phyloP scores from a whole-genome alignment of 2,888 invertebrate genomes.

The Serrognathus titanus region DNA sequence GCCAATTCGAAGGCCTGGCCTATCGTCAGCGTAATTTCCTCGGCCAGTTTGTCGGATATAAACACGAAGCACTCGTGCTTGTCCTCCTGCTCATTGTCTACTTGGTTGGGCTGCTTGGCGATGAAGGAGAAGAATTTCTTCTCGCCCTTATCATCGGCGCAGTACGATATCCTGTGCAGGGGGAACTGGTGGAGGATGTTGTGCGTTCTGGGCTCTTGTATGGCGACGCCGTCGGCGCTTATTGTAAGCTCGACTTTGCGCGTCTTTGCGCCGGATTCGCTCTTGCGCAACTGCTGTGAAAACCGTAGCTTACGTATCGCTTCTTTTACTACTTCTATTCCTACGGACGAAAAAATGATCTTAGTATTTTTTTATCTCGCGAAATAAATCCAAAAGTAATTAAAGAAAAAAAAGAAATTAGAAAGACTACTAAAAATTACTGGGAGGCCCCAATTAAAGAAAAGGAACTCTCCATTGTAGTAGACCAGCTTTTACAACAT shows the following conservation, averaged over 20 bases:
- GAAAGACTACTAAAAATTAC: too few species aligned
- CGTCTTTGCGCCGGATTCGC: conserved; percentile 86
- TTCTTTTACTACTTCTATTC: conserved; percentile 96
- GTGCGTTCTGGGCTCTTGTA: conserved; percentile 72
- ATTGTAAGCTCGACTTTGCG: conserved; percentile 94
- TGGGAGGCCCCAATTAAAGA: too few species aligned
- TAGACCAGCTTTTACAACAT: too few species aligned
- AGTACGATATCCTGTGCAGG: conserved; percentile 95
- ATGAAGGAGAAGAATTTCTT: conserved; percentile 97
- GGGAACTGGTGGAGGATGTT: conserved; percentile 93
- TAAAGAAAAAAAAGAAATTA: too few species aligned
- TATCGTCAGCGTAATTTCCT: conserved; percentile 95
- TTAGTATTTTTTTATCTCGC: too few species aligned
- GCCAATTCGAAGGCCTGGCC: conserved; percentile 98
- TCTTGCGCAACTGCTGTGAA: conserved; percentile 86
- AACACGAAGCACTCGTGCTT: conserved; percentile 96
- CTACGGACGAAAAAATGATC: conserved; percentile 22
- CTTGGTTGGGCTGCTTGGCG: conserved; percentile 66
- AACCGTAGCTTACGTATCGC: conserved; percentile 95
- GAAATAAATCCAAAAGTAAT: too few species aligned
- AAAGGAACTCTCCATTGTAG: too few species aligned
- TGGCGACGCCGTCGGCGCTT: conserved; percentile 94
- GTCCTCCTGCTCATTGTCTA: conserved; percentile 60
- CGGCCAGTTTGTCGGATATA: conserved; percentile 94
- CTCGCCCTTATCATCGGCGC: conserved; percentile 97